Conservation (phyloP, 2,113 vertebrate genomes). For the Tauraco erythrolophus region DNA sequence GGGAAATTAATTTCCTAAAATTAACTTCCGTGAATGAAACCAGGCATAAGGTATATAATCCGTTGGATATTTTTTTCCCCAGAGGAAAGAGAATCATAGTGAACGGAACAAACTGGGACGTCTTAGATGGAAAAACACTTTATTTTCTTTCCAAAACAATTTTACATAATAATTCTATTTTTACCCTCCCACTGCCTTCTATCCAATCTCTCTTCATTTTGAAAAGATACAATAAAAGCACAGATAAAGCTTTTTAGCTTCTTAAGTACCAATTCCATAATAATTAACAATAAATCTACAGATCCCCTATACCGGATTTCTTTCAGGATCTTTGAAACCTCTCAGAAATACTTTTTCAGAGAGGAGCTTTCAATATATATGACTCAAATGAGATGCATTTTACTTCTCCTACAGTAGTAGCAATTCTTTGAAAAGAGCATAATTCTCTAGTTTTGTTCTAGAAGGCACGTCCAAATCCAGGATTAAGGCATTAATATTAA, state of each 20-base stretch:
- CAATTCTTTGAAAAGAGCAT: neutral
- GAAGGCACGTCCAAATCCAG: neutral
- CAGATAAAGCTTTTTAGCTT: neutral
- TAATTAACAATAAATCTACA: neutral
- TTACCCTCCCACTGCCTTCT: neutral
- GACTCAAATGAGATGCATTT: neutral
- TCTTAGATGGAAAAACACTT: neutral
- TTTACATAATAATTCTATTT: conserved; percentile 35
- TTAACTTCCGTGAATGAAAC: conserved; percentile 18
- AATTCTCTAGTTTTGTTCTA: neutral
- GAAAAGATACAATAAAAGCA: neutral
- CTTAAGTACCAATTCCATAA: neutral
- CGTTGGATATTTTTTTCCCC: neutral
- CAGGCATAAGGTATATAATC: neutral
- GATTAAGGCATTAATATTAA: neutral
- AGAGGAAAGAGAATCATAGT: neutral
- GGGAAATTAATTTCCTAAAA: conserved; percentile 48
- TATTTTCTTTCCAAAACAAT: conserved; percentile 17
- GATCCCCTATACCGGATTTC: neutral
- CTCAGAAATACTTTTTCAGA: neutral
- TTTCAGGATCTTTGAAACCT: neutral
- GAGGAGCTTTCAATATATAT: rapidly evolving
- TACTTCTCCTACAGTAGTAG: neutral
- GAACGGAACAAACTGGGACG: neutral
- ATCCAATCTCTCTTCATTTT: neutral